Evolutionary conservation across 2,797 vertebrate genomes (phyloP), one percentile per base, ranked within the genome.

Genomic region (Etheostoma perlongum): DNA sequence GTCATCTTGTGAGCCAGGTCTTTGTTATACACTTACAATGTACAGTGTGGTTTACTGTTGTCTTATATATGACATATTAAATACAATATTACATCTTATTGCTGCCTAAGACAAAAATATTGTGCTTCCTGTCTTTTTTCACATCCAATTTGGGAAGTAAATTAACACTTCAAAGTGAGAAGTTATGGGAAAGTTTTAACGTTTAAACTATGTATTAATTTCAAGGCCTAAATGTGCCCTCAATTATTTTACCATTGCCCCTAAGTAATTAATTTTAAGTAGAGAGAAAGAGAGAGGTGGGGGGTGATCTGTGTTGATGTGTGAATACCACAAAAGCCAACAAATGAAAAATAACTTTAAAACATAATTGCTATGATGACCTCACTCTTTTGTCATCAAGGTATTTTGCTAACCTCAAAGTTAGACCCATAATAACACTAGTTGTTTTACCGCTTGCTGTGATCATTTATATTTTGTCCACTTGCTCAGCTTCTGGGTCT

Each of bases 191-290:
- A 86, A 85, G 61, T 86, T 89, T 79, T 23, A 77, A 67, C 68
- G 67, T 85, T 87, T 72, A 85, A 89, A 82, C 75, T 62, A 49
- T 76, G 75, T 84, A 75, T 90, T 88, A 57, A 89, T 88, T 89
- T 91, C 88, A 91, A 91, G 90, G 89, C 85, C 63, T 82, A 23
- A 85, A 86, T 40, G 57, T 13, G 88, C 88, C 88, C 88, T 91
- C 89, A 92, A 87, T 92, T 91, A 91, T 91, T 91, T 86, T 81
- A 89, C 79, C 55, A 83, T 78, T 72, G 81, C 80, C 83, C 87
- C 73, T 66, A 81, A 78, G 86, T 92, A 89, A 93, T 92, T 92
- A 88, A 93, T 90, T 93, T 91, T 87, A 73, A 81, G 61, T 60
- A 71, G 76, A 89, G 84, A 85, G 82, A 85, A 85, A 84, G 79